Conservation (phyloP, 2,113 vertebrate species). For the Elephantulus edwardii region DNA sequence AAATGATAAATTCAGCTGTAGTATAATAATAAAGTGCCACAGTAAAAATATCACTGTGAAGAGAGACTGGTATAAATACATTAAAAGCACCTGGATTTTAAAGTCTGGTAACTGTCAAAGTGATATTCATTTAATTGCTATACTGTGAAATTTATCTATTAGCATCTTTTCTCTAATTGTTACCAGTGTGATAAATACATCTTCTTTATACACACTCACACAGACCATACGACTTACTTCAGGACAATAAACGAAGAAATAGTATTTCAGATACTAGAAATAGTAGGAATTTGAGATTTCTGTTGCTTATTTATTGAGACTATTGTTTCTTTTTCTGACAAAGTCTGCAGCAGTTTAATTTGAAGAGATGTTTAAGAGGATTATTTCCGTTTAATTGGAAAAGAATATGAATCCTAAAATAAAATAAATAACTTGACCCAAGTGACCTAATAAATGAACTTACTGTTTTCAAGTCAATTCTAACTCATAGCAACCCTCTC, state of each 20-base stretch:
- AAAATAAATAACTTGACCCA: conserved; percentile 18
- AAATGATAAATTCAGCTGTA: conserved; percentile 29
- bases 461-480: no score
- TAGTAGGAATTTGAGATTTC: background rate
- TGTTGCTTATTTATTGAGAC: background rate
- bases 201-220: background rate
- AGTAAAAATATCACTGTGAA: background rate
- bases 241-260: background rate
- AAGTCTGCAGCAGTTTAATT: background rate
- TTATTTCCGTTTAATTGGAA: conserved; percentile 31
- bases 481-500: no score
- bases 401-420: background rate
- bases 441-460: conserved; percentile 11
- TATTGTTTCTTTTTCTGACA: conserved; percentile 12
- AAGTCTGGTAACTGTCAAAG: background rate
- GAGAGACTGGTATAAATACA: background rate
- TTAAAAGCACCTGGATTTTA: conserved; percentile 3
- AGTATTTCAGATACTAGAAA: background rate
- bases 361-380: background rate
- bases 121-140: conserved; percentile 10
- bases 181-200: background rate
- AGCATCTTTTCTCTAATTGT: conserved; percentile 30
- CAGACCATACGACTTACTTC: background rate
- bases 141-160: conserved; percentile 31
- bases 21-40: conserved; percentile 14